Conservation (phyloP, 2,797 vertebrate genomes). For the Scomberomorus guttatus region DNA sequence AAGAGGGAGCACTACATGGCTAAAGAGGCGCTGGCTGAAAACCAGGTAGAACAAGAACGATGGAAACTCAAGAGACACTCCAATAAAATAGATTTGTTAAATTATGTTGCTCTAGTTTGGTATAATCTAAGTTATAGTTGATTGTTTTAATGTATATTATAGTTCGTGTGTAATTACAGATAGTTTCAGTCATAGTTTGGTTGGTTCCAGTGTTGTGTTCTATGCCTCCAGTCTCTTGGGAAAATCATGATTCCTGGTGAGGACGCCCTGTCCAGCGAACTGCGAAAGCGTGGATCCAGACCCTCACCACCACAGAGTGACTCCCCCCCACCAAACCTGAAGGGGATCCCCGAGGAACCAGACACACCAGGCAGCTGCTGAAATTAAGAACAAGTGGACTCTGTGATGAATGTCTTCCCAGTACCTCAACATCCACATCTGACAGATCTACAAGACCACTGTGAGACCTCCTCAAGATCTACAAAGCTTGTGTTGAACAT, state of each 20-base stretch:
- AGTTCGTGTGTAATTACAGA: background rate
- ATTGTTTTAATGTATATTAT: too few species aligned
- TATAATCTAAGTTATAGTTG: too few species aligned
- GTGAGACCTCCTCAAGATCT: background rate
- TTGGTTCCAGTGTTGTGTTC: slow-evolving; percentile 1
- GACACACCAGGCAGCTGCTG: background rate
- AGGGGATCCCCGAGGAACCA: slow-evolving; percentile 14
- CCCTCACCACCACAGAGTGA: background rate
- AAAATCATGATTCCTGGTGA: slow-evolving; percentile 13
- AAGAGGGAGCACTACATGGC: slow-evolving; percentile 87
- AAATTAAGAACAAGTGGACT: background rate
- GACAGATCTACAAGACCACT: background rate
- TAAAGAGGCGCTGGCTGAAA: slow-evolving; percentile 85
- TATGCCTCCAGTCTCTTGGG: slow-evolving; percentile 53
- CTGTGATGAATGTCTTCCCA: background rate
- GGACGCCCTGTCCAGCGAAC: background rate
- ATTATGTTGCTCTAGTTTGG: too few species aligned
- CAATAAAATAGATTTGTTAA: too few species aligned
- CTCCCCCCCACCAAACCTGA: slow-evolving; percentile 15
- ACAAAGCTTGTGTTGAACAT: background rate
- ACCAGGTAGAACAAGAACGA: slow-evolving; percentile 68
- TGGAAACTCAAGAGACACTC: too few species aligned
- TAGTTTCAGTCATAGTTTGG: background rate
- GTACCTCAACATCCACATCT: background rate
- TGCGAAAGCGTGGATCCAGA: slow-evolving; percentile 21